Evolutionary conservation across 2,888 invertebrate genomes (phyloP), one percentile per base, ranked within the genome.

Genomic region (Pachliopta kotzebuea): DNA sequence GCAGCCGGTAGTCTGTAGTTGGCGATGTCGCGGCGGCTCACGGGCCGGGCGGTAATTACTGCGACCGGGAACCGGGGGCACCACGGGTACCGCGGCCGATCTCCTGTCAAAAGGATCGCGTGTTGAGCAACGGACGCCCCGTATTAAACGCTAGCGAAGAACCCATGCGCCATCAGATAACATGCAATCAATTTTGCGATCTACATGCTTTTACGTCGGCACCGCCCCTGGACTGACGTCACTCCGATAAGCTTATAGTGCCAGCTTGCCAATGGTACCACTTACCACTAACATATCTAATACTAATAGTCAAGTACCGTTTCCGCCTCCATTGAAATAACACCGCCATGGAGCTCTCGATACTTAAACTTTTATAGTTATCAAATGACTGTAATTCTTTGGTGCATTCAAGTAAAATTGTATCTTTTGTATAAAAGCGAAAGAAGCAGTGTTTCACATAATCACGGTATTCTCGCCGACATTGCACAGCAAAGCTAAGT

Each of bases 161-260:
- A 88, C 86, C 87, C 88, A 86, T 85, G 86, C 89, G 83, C 85
- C 87, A 90, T 89, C 90, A 84, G 90, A 90, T 90, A 90, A 81
- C 89, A 86, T 88, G 90, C 90, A 88, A 91, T 91, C 90, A 88
- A 90, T 88, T 90, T 88, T 85, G 90, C 91, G 86, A 91, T 91
- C 91, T 90, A 89, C 89, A 90, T 86, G 85, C 86, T 77, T 89
- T 85, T 86, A 88, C 82, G 86, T 86, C 85, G 86, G 87, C 88
- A 84, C 87, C 87, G 84, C 86, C 87, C 85, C 76, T 83, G 81
- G 83, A 84, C 84, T 88, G 88, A 90, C 90, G 88, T 88, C 88
- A 89, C 85, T 80, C 83, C 83, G 82, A 86, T 84, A 88, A 84
- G 82, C 79, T 76, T 76, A 81, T 82, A 88, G 89, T 88, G 86